These are phyloP conservation scores for Odontomyia ornata DNA, from an alignment of 2,888 invertebrate genomes.

Conservation along the genomic window DNA sequence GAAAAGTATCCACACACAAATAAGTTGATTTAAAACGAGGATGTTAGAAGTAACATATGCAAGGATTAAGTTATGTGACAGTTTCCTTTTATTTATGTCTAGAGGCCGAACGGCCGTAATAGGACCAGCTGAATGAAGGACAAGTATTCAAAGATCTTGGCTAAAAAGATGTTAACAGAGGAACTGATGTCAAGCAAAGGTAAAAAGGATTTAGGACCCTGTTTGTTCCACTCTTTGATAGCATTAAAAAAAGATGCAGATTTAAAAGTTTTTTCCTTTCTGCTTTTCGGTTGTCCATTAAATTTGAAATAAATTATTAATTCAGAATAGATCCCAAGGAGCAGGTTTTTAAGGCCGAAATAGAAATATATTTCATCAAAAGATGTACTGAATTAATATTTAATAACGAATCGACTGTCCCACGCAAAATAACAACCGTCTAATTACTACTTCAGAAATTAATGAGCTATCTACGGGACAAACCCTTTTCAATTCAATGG, in stretches of 20 bases:
- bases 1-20: no score
- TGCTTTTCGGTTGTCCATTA: no score
- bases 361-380: no score
- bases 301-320: no score
- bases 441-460: neutral
- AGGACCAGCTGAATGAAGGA: no score
- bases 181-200: neutral
- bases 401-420: no score
- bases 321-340: no score
- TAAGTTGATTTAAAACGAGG: slow-evolving; percentile 13
- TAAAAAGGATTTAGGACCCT: neutral
- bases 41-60: slow-evolving; percentile 43
- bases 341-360: no score
- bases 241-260: no score
- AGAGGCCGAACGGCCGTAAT: no score
- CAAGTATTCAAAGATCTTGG: neutral
- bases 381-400: no score
- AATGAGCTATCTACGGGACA: slow-evolving; percentile 1
- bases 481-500: slow-evolving; percentile 27
- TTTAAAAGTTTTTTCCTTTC: no score
- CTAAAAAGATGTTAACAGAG: neutral
- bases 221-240: neutral
- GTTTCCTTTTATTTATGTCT: neutral
- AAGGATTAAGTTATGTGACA: slow-evolving; percentile 46
- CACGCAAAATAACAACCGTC: neutral